Evolutionary conservation across 2,797 vertebrate species (phyloP), one percentile per base, ranked within the genome.

Genomic region (Manis crassicaudata): DNA sequence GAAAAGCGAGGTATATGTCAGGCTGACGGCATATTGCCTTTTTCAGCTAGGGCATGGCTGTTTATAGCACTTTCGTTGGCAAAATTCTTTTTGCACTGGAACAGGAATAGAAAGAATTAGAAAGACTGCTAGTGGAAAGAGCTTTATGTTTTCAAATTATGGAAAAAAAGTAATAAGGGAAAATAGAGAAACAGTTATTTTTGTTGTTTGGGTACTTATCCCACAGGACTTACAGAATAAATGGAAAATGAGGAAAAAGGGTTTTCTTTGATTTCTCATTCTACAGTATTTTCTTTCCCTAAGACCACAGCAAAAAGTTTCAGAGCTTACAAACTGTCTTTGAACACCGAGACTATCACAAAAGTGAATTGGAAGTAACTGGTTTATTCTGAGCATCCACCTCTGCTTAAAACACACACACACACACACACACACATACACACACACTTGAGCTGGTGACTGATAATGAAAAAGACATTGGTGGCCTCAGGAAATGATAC

Each of bases 1-100:
- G 99, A 99, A 99, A 99, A 99, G 99, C 98, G 98, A 99, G 97
- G 99, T 98, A 99, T 99, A 99, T 99, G 98, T 99, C 98, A 99
- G 99, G 98, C 99, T 98, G 99, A 99, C 98, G 98, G 98, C 98
- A 98, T 98, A 98, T 98, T 98, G 98, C 98, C 98, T 98, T 98
- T 98, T 99, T 98, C 98, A 98, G 98, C 82, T 94, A 98, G 98
- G 98, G 98, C 97, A 97, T 98, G 98, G 98, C 99, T 99, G 98
- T 99, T 99, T 99, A 98, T 98, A 98, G 98, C 98, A 98, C 98
- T 98, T 98, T 98, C 97, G 73, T 98, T 98, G 98, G 98, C 98
- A 98, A 98, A 98, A 98, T 98, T 97, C 97, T 98, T 98, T 97
- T 97, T 98, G 96, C 94, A 93, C 95, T 97, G 96, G 4, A 96